phyloP scores from a whole-genome alignment of 2,888 invertebrate genomes.

The Anthophora plumipes region DNA sequence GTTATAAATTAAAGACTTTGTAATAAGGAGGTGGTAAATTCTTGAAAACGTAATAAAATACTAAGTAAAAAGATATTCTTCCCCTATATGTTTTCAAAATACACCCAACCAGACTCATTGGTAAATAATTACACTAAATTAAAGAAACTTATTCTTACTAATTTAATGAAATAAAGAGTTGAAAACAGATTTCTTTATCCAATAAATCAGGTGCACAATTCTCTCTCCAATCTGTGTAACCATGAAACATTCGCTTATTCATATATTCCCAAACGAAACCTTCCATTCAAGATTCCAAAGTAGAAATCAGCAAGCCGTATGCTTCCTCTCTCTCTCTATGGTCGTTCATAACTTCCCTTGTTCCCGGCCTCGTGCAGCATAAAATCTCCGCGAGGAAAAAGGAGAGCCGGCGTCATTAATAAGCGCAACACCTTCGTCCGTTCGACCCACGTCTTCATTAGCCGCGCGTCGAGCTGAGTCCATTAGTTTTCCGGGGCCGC shows the following conservation, averaged over 20 bases:
- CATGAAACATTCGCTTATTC: neutral
- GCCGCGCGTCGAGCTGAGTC: conserved; percentile 52
- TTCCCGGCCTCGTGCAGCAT: neutral
- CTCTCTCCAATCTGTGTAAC: no score
- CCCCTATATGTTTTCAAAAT: no score
- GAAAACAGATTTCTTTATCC: no score
- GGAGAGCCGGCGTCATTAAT: conserved; percentile 66
- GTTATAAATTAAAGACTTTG: neutral
- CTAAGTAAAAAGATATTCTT: no score
- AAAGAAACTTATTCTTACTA: no score
- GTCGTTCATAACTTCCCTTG: neutral
- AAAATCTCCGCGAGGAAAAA: conserved; percentile 23
- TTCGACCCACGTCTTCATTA: conserved; percentile 75
- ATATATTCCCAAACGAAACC: neutral
- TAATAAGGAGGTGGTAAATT: no score
- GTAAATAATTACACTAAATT: no score
- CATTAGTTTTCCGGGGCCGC: conserved; percentile 71
- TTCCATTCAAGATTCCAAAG: neutral
- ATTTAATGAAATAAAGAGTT: no score
- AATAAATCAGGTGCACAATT: no score
- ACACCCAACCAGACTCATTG: no score
- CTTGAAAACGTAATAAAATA: no score
- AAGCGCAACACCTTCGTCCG: conserved; percentile 71
- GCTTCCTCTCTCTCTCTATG: neutral
- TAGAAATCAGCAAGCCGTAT: neutral